Base-by-base conservation (phyloP, 92 coral and sea anemone species). In the Pocillopora meandrina region DNA sequence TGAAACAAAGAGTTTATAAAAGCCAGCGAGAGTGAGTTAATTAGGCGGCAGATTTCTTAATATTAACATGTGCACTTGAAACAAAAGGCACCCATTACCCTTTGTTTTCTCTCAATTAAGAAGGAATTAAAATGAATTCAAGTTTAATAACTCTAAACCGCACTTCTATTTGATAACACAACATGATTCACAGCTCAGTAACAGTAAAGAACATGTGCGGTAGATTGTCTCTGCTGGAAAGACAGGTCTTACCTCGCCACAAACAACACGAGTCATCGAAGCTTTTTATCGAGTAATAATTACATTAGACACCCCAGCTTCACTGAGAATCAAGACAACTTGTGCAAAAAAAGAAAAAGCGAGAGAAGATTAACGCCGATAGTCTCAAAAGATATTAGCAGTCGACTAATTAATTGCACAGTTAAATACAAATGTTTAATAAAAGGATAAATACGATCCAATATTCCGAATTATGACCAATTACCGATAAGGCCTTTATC, bases 1-100 rank as follows among this genome's bases (percentile, higher is more conserved):
- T 83, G 74, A 72, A 83, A 73, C 86, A 83, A 83, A 83, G 80
- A 58, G 10, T 73, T 83, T 52, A 72, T 65, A 83, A 83, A 83
- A 83, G 86, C 65, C 86, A 83, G 86, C 80, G 86, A 71, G 63
- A 55, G 60, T 71, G 23, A 61, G 18, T 71, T 64, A 82, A 82
- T 82, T 82, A 73, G 7, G 72, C 75, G 18, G 15, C 15, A n/a
- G 35, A 56, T 56, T 61, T 49, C 61, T 82, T 19, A 23, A 79
- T 65, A 47, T 62, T 61, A 73, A 60, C 86, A 83, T 83, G 86
- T 83, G 86, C 80, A 67, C 67, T 36, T 61, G 74, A 83, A 73
- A 62, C 80, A 83, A 83, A 62, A 20, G 63, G 55, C 23, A 9
- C 65, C 79, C 74, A 73, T 62, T 49, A 42, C 56, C 79, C 86